Evolutionary conservation across 92 coral and sea anemone species (phyloP).

Genomic region (Parazoanthus swiftii): DNA sequence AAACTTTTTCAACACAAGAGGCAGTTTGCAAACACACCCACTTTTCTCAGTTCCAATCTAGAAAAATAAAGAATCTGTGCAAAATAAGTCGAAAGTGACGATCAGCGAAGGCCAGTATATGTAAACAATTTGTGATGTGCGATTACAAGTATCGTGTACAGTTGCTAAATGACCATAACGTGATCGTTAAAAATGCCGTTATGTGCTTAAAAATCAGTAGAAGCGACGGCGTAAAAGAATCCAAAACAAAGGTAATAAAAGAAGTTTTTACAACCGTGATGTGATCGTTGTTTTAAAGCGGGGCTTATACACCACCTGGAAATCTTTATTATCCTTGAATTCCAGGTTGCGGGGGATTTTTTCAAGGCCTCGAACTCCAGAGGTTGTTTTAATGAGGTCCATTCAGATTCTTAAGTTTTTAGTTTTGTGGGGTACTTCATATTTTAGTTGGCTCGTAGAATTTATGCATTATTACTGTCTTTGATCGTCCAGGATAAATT

Average conservation of each 20-base stretch:
- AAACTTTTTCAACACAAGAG: constrained; percentile 38
- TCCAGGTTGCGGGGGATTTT: too few relatives aligned
- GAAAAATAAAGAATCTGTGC: neutral
- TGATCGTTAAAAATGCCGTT: constrained; percentile 2
- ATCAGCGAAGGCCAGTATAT: neutral
- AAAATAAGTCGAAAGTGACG: neutral
- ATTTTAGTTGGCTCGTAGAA: too few relatives aligned
- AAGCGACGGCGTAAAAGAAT: constrained; percentile 3
- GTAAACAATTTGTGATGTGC: constrained; percentile 12
- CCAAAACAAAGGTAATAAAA: constrained; percentile 10
- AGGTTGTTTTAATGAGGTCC: too few relatives aligned
- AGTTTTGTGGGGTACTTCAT: too few relatives aligned
- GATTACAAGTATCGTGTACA: constrained; percentile 18
- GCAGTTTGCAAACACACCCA: neutral
- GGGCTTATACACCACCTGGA: neutral
- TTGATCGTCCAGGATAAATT: too few relatives aligned
- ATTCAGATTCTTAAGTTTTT: too few relatives aligned
- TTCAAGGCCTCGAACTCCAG: too few relatives aligned
- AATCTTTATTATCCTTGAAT: too few relatives aligned
- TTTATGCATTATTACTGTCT: too few relatives aligned
- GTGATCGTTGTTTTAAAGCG: neutral
- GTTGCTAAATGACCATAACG: neutral
- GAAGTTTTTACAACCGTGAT: constrained; percentile 34
- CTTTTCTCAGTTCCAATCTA: neutral
- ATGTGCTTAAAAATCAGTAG: constrained; percentile 12